Base-by-base conservation (phyloP, 2,113 vertebrate species). In the Chrysochloris asiatica region DNA sequence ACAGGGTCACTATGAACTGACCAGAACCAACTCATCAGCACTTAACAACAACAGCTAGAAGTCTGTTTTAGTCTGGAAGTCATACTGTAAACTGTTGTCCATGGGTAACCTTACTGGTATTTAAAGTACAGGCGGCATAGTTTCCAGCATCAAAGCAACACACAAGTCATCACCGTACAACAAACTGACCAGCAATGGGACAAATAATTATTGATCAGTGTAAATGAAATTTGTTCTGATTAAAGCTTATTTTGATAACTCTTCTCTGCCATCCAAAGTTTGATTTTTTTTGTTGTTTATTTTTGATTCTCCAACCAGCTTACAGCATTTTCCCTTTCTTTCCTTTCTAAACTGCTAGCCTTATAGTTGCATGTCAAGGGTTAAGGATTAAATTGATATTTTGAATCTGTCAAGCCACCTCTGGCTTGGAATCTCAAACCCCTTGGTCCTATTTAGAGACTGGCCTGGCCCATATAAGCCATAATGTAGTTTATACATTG, bases 401-500 rank as follows among this genome's bases (percentile, higher is more conserved):
- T 93, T 89, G 56, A 88, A 88, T 87, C 45, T 94, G 61, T 91
- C 63, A 90, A 90, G 50, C 26, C 91, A 88, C 36, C 24, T 8
- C 17, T 92, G 17, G 59, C 76, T 90, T 52, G 33, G 67, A 61
- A 50, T 91, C 75, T 82, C 0, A 3, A 63, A 75, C 52, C 45
- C 61, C 83, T 71, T 86, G 50, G 86, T 80, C 85, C 90, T 94
- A 94, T 95, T 95, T 95, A 21, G 5, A 93, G 92, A 93, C 38
- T 88, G 41, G 28, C 28, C 82, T 95, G 95, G 59, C 86, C 93
- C 93, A 96, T 80, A 95, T 95, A 95, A 92, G 63, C 88, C 63
- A 80, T 90, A 86, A 88, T 77, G 76, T 59, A 93, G 90, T 94
- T 94, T 95, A 90, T 96, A 96, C 96, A 93, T 96, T 92, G 75